Percentiles rank a stretch among this genome's conserved stretches.
Conservation (phyloP, 2,888 invertebrate species). For the Archaeoteleia sp. region DNA sequence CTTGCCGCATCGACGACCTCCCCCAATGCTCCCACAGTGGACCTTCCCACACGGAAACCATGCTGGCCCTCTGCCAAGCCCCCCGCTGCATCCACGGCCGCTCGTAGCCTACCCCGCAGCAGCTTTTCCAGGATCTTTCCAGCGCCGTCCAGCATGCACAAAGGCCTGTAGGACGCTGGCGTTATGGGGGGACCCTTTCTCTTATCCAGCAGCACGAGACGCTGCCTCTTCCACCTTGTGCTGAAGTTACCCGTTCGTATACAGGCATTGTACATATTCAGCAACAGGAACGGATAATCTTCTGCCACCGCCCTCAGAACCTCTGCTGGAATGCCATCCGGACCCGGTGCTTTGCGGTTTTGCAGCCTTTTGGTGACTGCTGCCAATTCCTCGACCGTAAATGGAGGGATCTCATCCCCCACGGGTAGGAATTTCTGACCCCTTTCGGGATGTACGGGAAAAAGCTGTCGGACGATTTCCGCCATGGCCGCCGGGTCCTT, state of each 20-base stretch:
- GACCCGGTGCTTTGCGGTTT: background rate
- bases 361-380: background rate
- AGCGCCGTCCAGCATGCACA: background rate
- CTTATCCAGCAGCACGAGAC: no score
- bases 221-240: no score
- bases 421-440: background rate
- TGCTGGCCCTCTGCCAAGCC: background rate
- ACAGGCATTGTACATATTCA: background rate
- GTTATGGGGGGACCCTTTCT: background rate
- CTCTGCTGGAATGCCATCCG: background rate
- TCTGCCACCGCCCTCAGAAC: background rate
- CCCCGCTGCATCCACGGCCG: background rate
- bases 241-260: background rate
- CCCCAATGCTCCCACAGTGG: background rate
- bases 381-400: background rate
- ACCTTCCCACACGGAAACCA: background rate
- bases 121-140: background rate
- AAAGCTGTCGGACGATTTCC: conserved; percentile 25
- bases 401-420: no score
- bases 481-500: conserved; percentile 1
- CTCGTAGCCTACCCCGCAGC: background rate
- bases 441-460: conserved; percentile 22
- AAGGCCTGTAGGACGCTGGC: background rate
- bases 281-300: background rate
- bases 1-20: background rate